These are phyloP conservation scores for Phrixothrix hirtus DNA, from an alignment of 2,888 invertebrate species.

Conservation along the genomic window DNA sequence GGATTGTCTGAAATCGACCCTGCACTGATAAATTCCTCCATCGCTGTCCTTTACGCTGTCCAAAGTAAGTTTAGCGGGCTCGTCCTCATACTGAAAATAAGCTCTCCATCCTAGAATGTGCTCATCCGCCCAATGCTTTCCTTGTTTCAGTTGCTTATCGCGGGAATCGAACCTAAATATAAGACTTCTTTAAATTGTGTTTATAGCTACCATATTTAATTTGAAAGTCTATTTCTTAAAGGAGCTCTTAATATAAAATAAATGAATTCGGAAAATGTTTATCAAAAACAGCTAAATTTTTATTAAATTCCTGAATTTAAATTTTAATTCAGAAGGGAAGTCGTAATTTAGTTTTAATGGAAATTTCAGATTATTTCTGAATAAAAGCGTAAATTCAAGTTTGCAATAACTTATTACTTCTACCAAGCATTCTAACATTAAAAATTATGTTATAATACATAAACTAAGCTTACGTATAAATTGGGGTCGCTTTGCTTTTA, in stretches of 20 bases:
- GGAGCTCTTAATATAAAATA: neutral
- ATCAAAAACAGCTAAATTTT: too few species aligned
- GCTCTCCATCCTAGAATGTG: slow-evolving; percentile 74
- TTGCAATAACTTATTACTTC: neutral
- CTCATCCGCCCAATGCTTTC: slow-evolving; percentile 82
- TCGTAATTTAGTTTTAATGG: neutral
- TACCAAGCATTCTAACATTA: neutral
- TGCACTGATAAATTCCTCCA: slow-evolving; percentile 82
- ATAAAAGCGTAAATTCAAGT: too few species aligned
- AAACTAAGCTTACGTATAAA: slow-evolving; percentile 61
- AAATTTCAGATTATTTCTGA: too few species aligned
- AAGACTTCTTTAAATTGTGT: neutral
- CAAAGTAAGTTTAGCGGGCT: slow-evolving; percentile 75
- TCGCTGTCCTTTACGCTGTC: slow-evolving; percentile 75
- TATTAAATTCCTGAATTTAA: neutral
- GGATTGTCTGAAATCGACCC: slow-evolving; percentile 88
- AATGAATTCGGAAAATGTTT: neutral
- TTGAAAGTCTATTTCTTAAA: neutral
- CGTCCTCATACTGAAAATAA: slow-evolving; percentile 74
- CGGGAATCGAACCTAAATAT: slow-evolving; percentile 72
- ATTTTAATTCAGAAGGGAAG: neutral
- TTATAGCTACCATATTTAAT: neutral
- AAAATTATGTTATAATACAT: neutral
- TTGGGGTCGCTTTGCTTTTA: slow-evolving; percentile 58
- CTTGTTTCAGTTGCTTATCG: slow-evolving; percentile 72